Conservation (phyloP, 1,140 invertebrate genomes). For the Ephestia elutella region DNA sequence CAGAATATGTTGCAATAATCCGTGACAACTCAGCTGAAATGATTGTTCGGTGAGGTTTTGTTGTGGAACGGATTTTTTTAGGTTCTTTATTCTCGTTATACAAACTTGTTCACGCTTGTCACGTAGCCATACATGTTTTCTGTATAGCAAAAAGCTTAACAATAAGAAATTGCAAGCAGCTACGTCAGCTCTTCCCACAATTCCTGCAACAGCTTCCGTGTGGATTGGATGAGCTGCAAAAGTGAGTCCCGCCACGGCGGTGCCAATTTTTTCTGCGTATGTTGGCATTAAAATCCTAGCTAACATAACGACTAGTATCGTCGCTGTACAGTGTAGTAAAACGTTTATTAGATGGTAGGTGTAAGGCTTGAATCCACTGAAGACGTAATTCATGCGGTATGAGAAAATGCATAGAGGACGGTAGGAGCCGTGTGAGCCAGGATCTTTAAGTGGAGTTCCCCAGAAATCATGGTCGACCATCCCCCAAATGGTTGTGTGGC, state of each 20-base stretch:
- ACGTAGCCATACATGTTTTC: constrained; percentile 77
- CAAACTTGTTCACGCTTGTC: constrained; percentile 58
- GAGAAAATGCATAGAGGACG: constrained; percentile 93
- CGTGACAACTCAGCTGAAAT: constrained; percentile 59
- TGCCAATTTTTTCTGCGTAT: constrained; percentile 76
- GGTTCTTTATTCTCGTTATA: constrained; percentile 43
- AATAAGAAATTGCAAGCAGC: constrained; percentile 94
- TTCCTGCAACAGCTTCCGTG: constrained; percentile 96
- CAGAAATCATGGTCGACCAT: constrained; percentile 92
- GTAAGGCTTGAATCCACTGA: constrained; percentile 91
- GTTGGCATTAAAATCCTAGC: constrained; percentile 79
- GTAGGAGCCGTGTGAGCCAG: constrained; percentile 94
- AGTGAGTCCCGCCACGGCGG: constrained; percentile 86
- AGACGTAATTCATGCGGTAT: constrained; percentile 92
- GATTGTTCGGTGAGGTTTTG: constrained; percentile 40
- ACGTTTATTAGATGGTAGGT: constrained; percentile 95
- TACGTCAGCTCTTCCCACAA: constrained; percentile 95
- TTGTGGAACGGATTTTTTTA: constrained; percentile 36
- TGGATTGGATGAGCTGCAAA: constrained; percentile 98
- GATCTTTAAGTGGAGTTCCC: constrained; percentile 90
- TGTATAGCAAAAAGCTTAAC: constrained; percentile 88
- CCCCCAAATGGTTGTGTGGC: constrained; percentile 82
- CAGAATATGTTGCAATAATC: constrained; percentile 57
- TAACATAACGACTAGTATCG: constrained; percentile 84
- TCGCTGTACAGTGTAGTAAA: constrained; percentile 87